A percentile compares a stretch with the other conserved stretches of the same genome.
These are phyloP conservation scores for Strigamia maritima DNA, from an alignment of 2,888 invertebrate genomes.

Conservation along the genomic window DNA sequence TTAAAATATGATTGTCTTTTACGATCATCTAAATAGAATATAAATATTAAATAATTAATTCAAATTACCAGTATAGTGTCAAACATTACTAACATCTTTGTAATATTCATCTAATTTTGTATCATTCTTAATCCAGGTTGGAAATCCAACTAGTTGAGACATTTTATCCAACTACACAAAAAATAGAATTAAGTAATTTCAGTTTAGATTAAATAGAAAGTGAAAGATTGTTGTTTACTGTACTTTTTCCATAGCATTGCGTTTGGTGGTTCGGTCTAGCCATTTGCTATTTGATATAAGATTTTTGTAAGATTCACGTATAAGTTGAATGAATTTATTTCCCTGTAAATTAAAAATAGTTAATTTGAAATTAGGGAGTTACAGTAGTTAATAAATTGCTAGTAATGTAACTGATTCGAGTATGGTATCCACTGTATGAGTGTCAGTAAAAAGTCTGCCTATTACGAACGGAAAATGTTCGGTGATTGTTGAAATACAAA, in stretches of 20 bases:
- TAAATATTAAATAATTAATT: neutral
- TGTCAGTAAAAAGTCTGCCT: neutral
- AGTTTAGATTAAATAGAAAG: neutral
- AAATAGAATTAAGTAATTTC: neutral
- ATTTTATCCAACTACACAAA: neutral
- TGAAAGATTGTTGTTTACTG: too few species aligned
- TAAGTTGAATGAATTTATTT: neutral
- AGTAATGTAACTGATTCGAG: neutral
- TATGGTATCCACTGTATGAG: neutral
- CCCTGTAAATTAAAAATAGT: neutral
- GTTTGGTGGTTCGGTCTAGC: neutral
- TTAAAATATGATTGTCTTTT: neutral
- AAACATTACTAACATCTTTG: neutral
- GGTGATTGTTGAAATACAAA: neutral
- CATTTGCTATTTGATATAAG: neutral
- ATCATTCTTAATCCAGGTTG: neutral
- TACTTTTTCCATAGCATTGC: neutral
- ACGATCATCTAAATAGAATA: neutral
- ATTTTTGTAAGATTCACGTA: neutral
- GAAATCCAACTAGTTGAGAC: neutral
- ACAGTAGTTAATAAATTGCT: neutral
- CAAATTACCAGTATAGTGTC: too few species aligned
- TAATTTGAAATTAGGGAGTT: neutral
- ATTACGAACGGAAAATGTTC: neutral
- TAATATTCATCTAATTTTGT: neutral